phyloP scores from a whole-genome alignment of 2,888 invertebrate species.

The Xylota segnis region DNA sequence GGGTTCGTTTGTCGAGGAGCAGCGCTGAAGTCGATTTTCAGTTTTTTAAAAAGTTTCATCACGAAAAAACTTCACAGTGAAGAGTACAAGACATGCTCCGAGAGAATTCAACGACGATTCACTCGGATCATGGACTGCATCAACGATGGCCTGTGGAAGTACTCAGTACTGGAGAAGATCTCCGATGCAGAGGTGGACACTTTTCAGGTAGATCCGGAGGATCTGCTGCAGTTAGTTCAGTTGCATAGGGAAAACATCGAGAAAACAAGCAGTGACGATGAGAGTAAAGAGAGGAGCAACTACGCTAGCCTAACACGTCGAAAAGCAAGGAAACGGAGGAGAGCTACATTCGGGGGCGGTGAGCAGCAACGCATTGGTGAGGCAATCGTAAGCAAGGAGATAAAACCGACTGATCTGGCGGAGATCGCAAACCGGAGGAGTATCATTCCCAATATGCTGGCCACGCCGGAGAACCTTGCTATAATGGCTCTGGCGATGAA shows the following conservation, averaged over 20 bases:
- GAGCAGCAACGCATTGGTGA: slow-evolving; percentile 54
- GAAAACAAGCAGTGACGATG: slow-evolving; percentile 83
- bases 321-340: slow-evolving; percentile 80
- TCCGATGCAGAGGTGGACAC: slow-evolving; percentile 71
- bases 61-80: slow-evolving; percentile 82
- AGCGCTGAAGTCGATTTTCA: slow-evolving; percentile 80
- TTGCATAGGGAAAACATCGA: slow-evolving; percentile 80
- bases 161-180: slow-evolving; percentile 81
- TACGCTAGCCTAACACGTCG: slow-evolving; percentile 81
- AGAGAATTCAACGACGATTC: slow-evolving; percentile 80
- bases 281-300: slow-evolving; percentile 80
- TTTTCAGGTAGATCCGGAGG: slow-evolving; percentile 80
- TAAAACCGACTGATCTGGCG: slow-evolving; percentile 33
- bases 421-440: slow-evolving; percentile 69
- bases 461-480: slow-evolving; percentile 91
- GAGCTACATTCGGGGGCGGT: slow-evolving; percentile 81
- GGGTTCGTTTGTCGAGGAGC: slow-evolving; percentile 81
- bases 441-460: slow-evolving; percentile 87
- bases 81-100: slow-evolving; percentile 80
- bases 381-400: slow-evolving; percentile 31
- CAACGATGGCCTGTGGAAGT: slow-evolving; percentile 82
- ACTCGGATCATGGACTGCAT: slow-evolving; percentile 81
- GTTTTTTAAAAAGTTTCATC: slow-evolving; percentile 81
- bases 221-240: slow-evolving; percentile 81
- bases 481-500: slow-evolving; percentile 90